Evolutionary conservation across 1,140 invertebrate genomes (phyloP).

Genomic region (Cecropterus lyciades): DNA sequence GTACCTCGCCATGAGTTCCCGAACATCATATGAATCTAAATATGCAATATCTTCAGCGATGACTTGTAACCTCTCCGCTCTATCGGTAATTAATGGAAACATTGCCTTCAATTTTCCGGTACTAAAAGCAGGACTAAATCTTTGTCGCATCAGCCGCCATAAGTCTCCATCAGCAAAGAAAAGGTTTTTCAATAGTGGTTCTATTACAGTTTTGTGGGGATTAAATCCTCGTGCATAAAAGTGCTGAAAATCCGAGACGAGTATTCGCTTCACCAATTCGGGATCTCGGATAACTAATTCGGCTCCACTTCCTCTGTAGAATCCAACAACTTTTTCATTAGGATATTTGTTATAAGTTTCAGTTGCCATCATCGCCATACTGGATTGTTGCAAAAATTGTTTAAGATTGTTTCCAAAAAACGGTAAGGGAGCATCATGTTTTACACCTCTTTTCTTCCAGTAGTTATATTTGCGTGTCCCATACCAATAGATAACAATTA

Average conservation of each 20-base stretch:
- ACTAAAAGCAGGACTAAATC: constrained; percentile 87
- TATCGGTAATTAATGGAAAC: constrained; percentile 80
- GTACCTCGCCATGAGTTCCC: constrained; percentile 48
- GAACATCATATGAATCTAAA: constrained; percentile 60
- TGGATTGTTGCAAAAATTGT: constrained; percentile 56
- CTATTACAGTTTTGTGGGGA: constrained; percentile 67
- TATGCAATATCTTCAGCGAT: constrained; percentile 59
- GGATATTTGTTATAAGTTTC: constrained; percentile 62
- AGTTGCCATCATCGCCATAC: constrained; percentile 58
- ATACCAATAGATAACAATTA: constrained; percentile 47
- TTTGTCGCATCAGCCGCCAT: constrained; percentile 86
- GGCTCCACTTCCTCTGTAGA: constrained; percentile 54
- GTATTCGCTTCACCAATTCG: constrained; percentile 80
- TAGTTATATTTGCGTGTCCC: constrained; percentile 55
- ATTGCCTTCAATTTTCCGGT: constrained; percentile 86
- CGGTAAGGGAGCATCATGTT: constrained; percentile 59
- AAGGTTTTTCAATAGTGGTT: constrained; percentile 83
- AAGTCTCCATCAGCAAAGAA: constrained; percentile 82
- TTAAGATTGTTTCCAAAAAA: constrained; percentile 58
- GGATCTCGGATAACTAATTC: constrained; percentile 68
- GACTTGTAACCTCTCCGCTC: constrained; percentile 74
- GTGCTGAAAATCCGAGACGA: constrained; percentile 85
- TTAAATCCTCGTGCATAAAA: constrained; percentile 82
- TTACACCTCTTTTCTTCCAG: constrained; percentile 58
- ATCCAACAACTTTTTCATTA: constrained; percentile 64